These are phyloP conservation scores for Brachymystax lenok DNA, from an alignment of 2,797 vertebrate genomes.

Conservation along the genomic window DNA sequence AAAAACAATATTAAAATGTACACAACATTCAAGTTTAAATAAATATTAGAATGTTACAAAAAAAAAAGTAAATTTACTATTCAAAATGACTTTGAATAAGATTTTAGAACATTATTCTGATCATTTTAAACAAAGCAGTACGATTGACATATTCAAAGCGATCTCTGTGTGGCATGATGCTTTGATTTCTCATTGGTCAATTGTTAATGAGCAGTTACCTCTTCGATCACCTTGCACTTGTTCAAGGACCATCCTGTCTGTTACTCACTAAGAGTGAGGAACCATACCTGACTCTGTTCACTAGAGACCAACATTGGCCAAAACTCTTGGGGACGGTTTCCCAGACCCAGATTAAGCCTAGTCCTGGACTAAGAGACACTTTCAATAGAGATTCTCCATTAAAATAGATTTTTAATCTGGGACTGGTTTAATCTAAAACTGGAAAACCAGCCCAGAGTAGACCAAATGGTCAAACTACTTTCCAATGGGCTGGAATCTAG, in stretches of 20 bases:
- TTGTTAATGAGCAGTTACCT: not conserved
- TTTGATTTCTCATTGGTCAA: slow-evolving; percentile 14
- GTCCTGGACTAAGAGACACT: too few relatives aligned
- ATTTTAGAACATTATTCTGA: not conserved
- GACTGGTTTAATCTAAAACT: slow-evolving; percentile 35
- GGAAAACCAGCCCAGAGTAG: slow-evolving; percentile 28
- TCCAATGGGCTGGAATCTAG: slow-evolving; percentile 37
- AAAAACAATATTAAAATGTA: not conserved
- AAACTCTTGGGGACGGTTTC: not conserved
- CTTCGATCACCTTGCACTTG: not conserved
- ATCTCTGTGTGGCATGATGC: slow-evolving; percentile 22
- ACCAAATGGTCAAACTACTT: slow-evolving; percentile 37
- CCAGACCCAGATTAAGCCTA: too few relatives aligned
- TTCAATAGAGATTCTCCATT: not conserved
- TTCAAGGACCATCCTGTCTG: not conserved
- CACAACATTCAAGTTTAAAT: not conserved
- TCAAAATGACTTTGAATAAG: not conserved
- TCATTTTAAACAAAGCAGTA: not conserved
- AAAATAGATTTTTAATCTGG: not conserved
- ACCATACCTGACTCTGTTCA: not conserved
- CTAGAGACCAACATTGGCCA: not conserved
- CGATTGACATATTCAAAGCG: slow-evolving; percentile 32
- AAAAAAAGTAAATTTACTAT: not conserved
- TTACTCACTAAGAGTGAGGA: slow-evolving; percentile 16
- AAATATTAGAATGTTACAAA: not conserved